These are phyloP conservation scores for Caenorhabditis doughertyi DNA, from an alignment of 2,888 invertebrate genomes.

Conservation along the genomic window DNA sequence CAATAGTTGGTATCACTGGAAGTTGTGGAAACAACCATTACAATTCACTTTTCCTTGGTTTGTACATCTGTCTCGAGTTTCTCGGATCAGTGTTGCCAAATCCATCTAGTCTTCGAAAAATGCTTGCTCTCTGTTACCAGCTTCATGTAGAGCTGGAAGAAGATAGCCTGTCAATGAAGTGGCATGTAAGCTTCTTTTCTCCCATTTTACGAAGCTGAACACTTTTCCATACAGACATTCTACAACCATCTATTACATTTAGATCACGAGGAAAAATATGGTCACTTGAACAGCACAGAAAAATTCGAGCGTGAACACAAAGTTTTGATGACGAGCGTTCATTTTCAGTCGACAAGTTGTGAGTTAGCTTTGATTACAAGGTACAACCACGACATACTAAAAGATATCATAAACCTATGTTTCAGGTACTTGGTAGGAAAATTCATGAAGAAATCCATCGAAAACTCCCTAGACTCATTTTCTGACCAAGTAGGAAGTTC, in stretches of 20 bases:
- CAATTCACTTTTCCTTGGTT: no score
- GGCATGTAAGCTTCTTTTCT: background rate
- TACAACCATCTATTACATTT: background rate
- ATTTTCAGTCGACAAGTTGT: background rate
- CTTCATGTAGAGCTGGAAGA: background rate
- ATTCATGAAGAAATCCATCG: no score
- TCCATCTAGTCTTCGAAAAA: background rate
- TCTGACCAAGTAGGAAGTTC: no score
- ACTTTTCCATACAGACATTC: background rate
- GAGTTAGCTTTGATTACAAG: background rate
- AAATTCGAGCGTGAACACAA: background rate
- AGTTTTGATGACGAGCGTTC: background rate
- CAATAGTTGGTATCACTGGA: no score
- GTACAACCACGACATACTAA: background rate
- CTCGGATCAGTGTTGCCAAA: background rate
- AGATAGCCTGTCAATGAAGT: background rate
- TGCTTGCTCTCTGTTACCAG: background rate
- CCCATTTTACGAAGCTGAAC: no score
- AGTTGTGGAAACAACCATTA: no score
- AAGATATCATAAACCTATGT: no score
- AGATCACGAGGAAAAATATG: background rate
- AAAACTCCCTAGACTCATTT: no score
- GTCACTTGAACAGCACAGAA: background rate
- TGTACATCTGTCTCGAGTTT: background rate
- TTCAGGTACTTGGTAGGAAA: no score